phyloP scores from a whole-genome alignment of 2,797 vertebrate genomes.

The Orientallactaga sibirica region DNA sequence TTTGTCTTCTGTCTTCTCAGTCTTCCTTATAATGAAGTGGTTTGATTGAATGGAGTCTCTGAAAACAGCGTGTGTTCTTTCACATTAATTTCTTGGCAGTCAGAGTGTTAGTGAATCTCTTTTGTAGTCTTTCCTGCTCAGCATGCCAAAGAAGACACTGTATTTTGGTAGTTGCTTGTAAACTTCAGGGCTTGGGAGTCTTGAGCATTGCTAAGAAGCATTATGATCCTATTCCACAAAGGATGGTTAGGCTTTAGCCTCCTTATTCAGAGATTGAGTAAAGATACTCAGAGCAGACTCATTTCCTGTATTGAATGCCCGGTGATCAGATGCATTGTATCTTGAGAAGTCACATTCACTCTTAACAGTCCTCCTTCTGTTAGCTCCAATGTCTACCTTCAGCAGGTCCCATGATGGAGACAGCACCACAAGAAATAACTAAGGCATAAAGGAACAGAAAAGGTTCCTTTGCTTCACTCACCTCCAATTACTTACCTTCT shows the following conservation, averaged over 20 bases:
- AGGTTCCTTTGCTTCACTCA: not conserved
- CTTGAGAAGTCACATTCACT: not conserved
- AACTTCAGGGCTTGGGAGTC: not conserved
- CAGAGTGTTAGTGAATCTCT: conserved; percentile 14
- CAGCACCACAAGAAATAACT: not conserved
- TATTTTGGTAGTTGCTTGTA: not conserved
- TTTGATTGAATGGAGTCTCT: not conserved
- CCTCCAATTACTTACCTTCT: not conserved
- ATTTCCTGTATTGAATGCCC: not conserved
- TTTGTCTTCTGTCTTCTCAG: conserved; percentile 28
- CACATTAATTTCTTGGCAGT: conserved; percentile 48
- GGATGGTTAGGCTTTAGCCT: not conserved
- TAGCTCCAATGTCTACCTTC: not conserved
- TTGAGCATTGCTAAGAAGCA: not conserved
- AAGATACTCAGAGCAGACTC: conserved; percentile 21
- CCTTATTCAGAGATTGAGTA: not conserved
- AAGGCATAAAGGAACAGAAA: not conserved
- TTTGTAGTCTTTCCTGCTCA: not conserved
- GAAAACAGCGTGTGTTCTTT: conserved; percentile 14
- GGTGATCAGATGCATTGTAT: not conserved
- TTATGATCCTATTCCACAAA: not conserved
- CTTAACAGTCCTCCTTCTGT: not conserved
- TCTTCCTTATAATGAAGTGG: not conserved
- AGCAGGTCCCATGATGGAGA: not conserved
- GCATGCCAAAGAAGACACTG: not conserved